phyloP scores from a whole-genome alignment of 1,140 invertebrate species.

The Macrobrachium nipponense region DNA sequence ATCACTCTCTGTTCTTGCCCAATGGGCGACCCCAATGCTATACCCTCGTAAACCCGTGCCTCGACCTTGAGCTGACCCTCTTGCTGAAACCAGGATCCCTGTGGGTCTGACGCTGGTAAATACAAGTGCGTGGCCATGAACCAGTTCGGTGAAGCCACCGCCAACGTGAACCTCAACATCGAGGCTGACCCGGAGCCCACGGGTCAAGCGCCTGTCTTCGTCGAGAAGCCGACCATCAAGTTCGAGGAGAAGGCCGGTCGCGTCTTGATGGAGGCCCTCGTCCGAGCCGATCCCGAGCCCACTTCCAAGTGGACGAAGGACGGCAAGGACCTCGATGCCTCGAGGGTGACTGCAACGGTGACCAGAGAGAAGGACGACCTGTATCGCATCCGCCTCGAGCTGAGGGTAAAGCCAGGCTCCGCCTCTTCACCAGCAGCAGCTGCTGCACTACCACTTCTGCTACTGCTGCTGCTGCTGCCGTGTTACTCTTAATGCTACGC shows the following conservation, averaged over 20 bases:
- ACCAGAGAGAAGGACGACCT: slow-evolving; percentile 83
- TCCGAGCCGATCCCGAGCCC: slow-evolving; percentile 93
- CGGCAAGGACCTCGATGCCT: slow-evolving; percentile 76
- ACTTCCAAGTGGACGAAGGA: slow-evolving; percentile 87
- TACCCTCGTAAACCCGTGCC: not conserved
- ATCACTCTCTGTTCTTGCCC: not conserved
- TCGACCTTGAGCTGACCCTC: slow-evolving; percentile 30
- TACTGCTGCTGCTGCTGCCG: too few species aligned
- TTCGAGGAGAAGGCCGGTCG: slow-evolving; percentile 91
- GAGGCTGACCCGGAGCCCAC: slow-evolving; percentile 92
- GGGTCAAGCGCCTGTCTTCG: slow-evolving; percentile 96
- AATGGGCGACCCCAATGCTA: not conserved
- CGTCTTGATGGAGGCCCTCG: slow-evolving; percentile 97
- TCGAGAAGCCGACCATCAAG: slow-evolving; percentile 96
- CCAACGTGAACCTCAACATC: slow-evolving; percentile 98
- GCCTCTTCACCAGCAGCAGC: not conserved
- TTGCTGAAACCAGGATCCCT: slow-evolving; percentile 81
- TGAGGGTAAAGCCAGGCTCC: slow-evolving; percentile 74
- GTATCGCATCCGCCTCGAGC: slow-evolving; percentile 89
- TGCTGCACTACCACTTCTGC: too few species aligned
- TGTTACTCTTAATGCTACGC: too few species aligned
- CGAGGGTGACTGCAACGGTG: slow-evolving; percentile 82
- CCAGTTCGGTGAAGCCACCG: slow-evolving; percentile 97
- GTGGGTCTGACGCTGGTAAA: slow-evolving; percentile 93
- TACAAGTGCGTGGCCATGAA: slow-evolving; percentile 98